These are phyloP conservation scores for Thera obeliscata DNA, from an alignment of 2,888 invertebrate genomes.

Conservation along the genomic window DNA sequence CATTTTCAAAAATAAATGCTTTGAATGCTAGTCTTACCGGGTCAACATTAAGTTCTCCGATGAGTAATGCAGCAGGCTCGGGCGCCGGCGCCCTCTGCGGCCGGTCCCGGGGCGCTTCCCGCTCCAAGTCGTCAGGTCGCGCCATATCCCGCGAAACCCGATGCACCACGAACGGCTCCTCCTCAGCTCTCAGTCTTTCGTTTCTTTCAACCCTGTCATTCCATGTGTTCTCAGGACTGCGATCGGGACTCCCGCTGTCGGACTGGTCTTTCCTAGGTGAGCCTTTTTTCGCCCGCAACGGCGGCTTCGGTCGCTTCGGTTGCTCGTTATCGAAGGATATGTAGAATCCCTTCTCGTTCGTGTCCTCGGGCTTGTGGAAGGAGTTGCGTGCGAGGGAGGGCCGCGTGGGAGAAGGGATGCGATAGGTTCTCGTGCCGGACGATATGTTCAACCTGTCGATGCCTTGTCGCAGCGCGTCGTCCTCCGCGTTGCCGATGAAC, in stretches of 20 bases:
- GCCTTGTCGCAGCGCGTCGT: slow-evolving; percentile 85
- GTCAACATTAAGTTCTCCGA: slow-evolving; percentile 74
- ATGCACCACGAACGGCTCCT: slow-evolving; percentile 58
- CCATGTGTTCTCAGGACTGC: slow-evolving; percentile 65
- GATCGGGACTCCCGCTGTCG: slow-evolving; percentile 61
- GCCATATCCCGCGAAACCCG: slow-evolving; percentile 45
- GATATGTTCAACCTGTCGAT: slow-evolving; percentile 92
- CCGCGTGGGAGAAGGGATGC: slow-evolving; percentile 94
- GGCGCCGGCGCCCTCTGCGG: slow-evolving; percentile 49
- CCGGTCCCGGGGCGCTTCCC: slow-evolving; percentile 58
- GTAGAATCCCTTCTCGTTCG: slow-evolving; percentile 94
- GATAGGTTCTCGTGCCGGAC: slow-evolving; percentile 94
- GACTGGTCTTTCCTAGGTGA: slow-evolving; percentile 90
- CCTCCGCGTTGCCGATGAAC: slow-evolving; percentile 90
- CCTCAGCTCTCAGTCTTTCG: slow-evolving; percentile 45
- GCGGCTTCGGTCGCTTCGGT: slow-evolving; percentile 95
- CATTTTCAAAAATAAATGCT: not conserved
- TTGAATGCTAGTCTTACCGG: slow-evolving; percentile 58
- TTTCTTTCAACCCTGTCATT: slow-evolving; percentile 43
- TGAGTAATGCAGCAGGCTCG: slow-evolving; percentile 74
- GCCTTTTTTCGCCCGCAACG: slow-evolving; percentile 89
- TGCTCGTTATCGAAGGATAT: slow-evolving; percentile 96
- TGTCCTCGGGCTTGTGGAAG: slow-evolving; percentile 85
- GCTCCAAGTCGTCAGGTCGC: slow-evolving; percentile 43
- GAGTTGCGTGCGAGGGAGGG: slow-evolving; percentile 89